phyloP scores from a whole-genome alignment of 2,797 vertebrate species.

The Gymnoscopelus braueri region DNA sequence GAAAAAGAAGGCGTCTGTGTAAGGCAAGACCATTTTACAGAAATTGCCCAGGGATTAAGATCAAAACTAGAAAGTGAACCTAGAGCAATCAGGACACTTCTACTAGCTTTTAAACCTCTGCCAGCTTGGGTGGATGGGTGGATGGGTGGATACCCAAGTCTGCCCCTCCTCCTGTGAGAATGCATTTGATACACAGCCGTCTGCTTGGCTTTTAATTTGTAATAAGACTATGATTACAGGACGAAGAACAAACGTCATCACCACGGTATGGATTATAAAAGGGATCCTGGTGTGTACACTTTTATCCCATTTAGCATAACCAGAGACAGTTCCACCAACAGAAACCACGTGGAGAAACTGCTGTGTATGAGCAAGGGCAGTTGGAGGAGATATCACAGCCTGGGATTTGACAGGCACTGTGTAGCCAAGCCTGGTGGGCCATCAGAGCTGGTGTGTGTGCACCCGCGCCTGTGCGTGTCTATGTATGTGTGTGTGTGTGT shows the following conservation, averaged over 20 bases:
- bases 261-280: conserved; percentile 15
- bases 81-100: conserved; percentile 15
- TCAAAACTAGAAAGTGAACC: conserved; percentile 24
- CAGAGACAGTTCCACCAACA: not conserved
- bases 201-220: conserved; percentile 1
- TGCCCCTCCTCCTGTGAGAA: not conserved
- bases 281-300: not conserved
- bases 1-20: not conserved
- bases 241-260: not conserved
- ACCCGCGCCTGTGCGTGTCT: not conserved
- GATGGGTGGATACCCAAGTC: not conserved
- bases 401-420: conserved; percentile 18
- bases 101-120: not conserved
- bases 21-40: conserved; percentile 55
- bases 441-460: not conserved
- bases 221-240: not conserved
- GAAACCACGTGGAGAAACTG: not conserved
- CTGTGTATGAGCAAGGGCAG: conserved; percentile 24
- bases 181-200: not conserved
- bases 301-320: conserved; percentile 4
- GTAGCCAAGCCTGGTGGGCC: conserved; percentile 27
- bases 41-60: conserved; percentile 58
- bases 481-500: conserved; percentile 10
- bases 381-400: conserved; percentile 20
- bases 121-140: no score